These are phyloP conservation scores for Drosophila neonasuta DNA, from an alignment of 2,888 invertebrate species.

Conservation along the genomic window DNA sequence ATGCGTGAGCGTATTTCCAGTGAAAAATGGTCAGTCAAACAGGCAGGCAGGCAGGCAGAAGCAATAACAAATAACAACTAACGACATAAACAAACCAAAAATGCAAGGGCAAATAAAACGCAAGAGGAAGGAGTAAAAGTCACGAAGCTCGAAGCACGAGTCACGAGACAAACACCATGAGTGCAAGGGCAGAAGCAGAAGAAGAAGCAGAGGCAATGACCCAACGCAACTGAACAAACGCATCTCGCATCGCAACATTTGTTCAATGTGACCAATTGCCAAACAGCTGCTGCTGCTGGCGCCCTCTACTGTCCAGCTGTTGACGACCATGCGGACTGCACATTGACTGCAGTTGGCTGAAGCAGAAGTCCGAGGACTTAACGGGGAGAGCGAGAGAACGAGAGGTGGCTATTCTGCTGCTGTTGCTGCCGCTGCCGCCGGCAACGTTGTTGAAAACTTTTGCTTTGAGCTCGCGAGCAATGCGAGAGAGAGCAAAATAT, in stretches of 20 bases:
- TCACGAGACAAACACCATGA: constrained; percentile 4
- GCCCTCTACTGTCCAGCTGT: constrained; percentile 54
- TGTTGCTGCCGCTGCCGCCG: constrained; percentile 30
- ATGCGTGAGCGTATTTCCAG: constrained; percentile 28
- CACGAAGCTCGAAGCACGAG: neutral
- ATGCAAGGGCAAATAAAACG: constrained; percentile 18
- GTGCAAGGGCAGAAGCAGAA: neutral
- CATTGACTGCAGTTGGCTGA: constrained; percentile 16
- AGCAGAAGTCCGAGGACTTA: constrained; percentile 1
- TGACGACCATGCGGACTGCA: constrained; percentile 25
- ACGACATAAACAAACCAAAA: constrained; percentile 1
- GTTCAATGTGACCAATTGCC: constrained; percentile 34
- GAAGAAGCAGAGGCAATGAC: constrained; percentile 42
- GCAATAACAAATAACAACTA: constrained; percentile 18
- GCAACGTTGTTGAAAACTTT: constrained; percentile 53
- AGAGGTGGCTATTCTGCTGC: constrained; percentile 4
- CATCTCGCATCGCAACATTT: constrained; percentile 3
- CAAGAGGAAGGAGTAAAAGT: neutral
- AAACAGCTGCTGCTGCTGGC: constrained; percentile 53
- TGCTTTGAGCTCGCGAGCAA: constrained; percentile 16
- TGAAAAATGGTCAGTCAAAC: constrained; percentile 12
- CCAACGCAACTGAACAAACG: constrained; percentile 12
- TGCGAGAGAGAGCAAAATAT: constrained; percentile 31
- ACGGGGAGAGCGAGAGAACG: constrained; percentile 16
- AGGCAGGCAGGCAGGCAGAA: neutral